Base-by-base conservation (phyloP, 2,888 invertebrate genomes). In the Phoenoteleia sp. region DNA sequence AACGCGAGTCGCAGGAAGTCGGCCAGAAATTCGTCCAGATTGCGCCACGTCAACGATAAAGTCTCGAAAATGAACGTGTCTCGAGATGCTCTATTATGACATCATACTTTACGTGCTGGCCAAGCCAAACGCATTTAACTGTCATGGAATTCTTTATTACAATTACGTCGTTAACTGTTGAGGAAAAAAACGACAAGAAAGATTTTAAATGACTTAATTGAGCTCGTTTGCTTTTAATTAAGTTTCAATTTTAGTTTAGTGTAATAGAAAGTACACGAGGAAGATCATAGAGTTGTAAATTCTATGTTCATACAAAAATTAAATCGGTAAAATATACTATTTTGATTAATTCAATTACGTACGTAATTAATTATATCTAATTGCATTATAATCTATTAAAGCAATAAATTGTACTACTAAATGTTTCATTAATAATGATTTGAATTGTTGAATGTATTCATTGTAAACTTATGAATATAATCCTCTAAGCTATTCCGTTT, bases 1-100 rank as follows among this genome's bases (percentile, higher is more conserved):
- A 75, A 79, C 81, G 81, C 75, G 80, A 67, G 66, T 81, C 64
- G 62, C 80, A 81, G 81, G 81, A 84, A 81, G 81, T 83, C 81
- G 81, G 81, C 81, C 84, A 86, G 84, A 86, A 81, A 81, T 83
- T 86, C 83, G 86, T 75, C 79, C 81, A 86, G 84, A 84, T 86
- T 86, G 84, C 79, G 81, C 84, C 75, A 80, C 79, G 84, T 84
- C 84, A 79, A 79, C 84, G 84, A 86, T 86, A 81, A 84, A 86
- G 79, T 80, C 81, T 84, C 79, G 86, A 79, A 86, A 86, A 81
- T 86, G 74, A 84, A 84, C 81, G 80, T 72, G 75, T 81, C 83
- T 81, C 81, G 81, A 79, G 86, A 86, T 81, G 54, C 76, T 81
- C 81, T 74, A 81, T 86, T 86, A 84, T 79, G 76, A 79, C 75